Base-by-base conservation (phyloP, 1,140 invertebrate genomes). In the Zelostemma sp. region DNA sequence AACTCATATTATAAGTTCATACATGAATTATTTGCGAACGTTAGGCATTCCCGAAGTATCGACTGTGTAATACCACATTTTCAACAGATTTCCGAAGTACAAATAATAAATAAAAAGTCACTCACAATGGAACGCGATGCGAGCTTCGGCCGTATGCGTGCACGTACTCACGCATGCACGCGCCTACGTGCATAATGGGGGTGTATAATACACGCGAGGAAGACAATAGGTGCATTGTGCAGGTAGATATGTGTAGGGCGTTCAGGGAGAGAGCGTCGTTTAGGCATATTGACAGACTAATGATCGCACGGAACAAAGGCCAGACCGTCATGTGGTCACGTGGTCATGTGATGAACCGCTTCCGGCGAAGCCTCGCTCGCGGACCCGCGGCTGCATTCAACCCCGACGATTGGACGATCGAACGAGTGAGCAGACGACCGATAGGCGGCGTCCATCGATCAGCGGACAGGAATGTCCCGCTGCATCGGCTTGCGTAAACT, bases 281-380 rank as follows among this genome's bases (percentile, higher is more conserved):
- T 82, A 74, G 78, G 81, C 80, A 85, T 84, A 85, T 84, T 84
- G 83, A 83, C 82, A 85, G 83, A 84, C 81, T 85, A 84, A 84
- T 84, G 83, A 84, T 83, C 79, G 74, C 72, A 63, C 57, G 71
- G 78, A 84, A 84, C 83, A 84, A 85, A 85, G 79, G 80, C 80
- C 74, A 70, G 75, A 80, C 76, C 79, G 81, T 83, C 80, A 79
- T 78, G 81, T 79, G 78, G 79, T 80, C 78, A 83, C 80, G 82
- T 83, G 81, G 78, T 82, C 73, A 75, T 69, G 81, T 84, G 83
- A 85, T 84, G 82, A 80, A 83, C 80, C 75, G 81, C 78, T 85
- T 85, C 83, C 83, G 81, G 79, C 78, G 72, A 74, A 66, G 63
- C 62, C 66, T 55, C 62, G 49, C 58, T 69, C 72, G 73, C 77